Base-by-base conservation (phyloP, 2,113 vertebrate species). In the Rutilus rutilus region DNA sequence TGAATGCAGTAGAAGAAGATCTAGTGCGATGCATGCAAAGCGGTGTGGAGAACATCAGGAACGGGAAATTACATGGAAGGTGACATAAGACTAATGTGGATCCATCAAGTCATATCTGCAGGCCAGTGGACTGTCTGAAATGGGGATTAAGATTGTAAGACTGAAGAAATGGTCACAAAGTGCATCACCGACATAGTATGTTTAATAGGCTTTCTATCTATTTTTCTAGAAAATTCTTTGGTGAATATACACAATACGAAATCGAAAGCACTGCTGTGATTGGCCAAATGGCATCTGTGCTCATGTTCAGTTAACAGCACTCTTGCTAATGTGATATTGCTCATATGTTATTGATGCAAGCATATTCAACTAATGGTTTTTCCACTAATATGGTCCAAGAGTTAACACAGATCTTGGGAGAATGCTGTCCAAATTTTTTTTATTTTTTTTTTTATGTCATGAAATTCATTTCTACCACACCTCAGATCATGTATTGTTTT, bases 61-160 rank as follows among this genome's bases (percentile, higher is more conserved):
- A 64, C n/a, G n/a, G 60, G 30, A 25, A 42, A 71, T 71, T 25
- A 42, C 39, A 19, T 54, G 57, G 73, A 67, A 78, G 47, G 30
- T 85, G 23, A 27, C 3, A 64, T 64, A 62, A 42, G 45, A 77
- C 25, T 78, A 54, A 57, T 78, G 50, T 6, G 50, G 27, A 59
- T 59, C 50, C 52, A 57, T 33, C 52, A 78, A 57, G 76, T 52
- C 50, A 77, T 25, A 50, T 84, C 27, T 84, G n/a, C 59, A 36
- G 30, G 19, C 27, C 57, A 77, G 17, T 73, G 76, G 76, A 78
- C 52, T 50, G 42, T 75, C 42, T 75, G n/a, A 75, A 47, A 47
- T 15, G 39, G 71, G 71, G 47, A 78, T n/a, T 14, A 23, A 25
- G 12, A 60, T 3, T 42, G 57, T 25, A 57, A 36, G 30, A 78